Percentiles rank a stretch among this genome's conserved stretches.
Conservation (phyloP, 2,888 invertebrate species). For the Phania funesta region DNA sequence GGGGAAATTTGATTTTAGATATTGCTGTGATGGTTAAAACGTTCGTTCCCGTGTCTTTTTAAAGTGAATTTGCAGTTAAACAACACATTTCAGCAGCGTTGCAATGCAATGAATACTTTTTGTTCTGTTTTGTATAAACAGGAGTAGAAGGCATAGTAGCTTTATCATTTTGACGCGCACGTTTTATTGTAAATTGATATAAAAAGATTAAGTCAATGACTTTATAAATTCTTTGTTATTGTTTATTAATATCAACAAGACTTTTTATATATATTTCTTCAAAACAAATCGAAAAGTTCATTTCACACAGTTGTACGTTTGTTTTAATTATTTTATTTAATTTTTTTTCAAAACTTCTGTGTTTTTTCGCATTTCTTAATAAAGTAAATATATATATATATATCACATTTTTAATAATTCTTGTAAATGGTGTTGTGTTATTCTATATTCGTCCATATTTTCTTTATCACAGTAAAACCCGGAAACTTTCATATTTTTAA, state of each 20-base stretch:
- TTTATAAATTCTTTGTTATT: constrained; percentile 16
- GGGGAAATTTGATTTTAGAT: too few relatives aligned
- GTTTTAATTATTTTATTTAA: not conserved
- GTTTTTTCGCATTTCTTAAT: not conserved
- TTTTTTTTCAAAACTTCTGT: constrained; percentile 23
- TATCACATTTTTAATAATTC: not conserved
- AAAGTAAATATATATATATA: not conserved
- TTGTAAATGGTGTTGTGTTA: not conserved
- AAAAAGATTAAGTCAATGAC: constrained; percentile 49
- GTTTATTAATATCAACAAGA: constrained; percentile 14
- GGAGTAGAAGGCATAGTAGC: not conserved
- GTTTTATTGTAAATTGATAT: not conserved
- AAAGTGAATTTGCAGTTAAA: too few relatives aligned
- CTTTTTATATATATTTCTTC: constrained; percentile 37
- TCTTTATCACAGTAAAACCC: constrained; percentile 53
- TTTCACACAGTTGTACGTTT: not conserved
- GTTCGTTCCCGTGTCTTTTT: too few relatives aligned
- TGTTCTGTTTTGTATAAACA: too few relatives aligned
- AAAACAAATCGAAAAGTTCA: not conserved
- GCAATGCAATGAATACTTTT: too few relatives aligned
- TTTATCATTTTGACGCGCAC: not conserved
- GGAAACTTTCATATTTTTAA: constrained; percentile 65
- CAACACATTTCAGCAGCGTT: too few relatives aligned
- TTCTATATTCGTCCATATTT: constrained; percentile 17
- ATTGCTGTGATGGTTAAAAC: too few relatives aligned